Base-by-base conservation (phyloP, 2,797 vertebrate genomes). In the Triplophysa bombifrons region DNA sequence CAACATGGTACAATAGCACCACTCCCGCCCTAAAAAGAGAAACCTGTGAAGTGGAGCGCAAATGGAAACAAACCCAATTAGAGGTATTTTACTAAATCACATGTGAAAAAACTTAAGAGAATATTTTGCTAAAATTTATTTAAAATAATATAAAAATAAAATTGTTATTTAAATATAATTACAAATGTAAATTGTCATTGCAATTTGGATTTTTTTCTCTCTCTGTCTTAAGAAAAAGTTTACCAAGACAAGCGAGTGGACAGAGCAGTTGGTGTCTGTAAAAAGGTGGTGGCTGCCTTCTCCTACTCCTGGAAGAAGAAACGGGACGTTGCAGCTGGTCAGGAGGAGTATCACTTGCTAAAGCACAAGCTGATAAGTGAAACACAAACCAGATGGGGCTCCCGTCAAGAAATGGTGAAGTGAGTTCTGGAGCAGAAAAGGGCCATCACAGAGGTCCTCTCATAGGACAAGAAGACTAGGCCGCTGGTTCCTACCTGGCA, bases 391-490 rank as follows among this genome's bases (percentile, higher is more conserved):
- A 38, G 34, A 38, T 38, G 22, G 6, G 34, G 34, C 34, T 38
- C 34, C 34, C 34, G 34, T 38, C 34, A 38, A 38, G 6, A 38
- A 38, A 38, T 38, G 34, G 34, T 38, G 34, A 38, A 38, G 34
- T 6, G 34, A 38, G 34, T 38, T 38, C 34, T 38, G 34, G 34
- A 38, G 34, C 1, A 38, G 7, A 38, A 38, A 38, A 38, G 34
- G 17, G 22, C 22, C 22, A 22, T 22, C 22, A 22, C 22, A 22
- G 22, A 22, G 22, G 58, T 74, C 20, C 72, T 74, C 38, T 74
- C 69, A 72, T 58, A 72, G 30, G 53, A 44, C 51, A 56, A 22
- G 65, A 77, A 64, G 56, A 72, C 68, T 56, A 79, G 68, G 30
- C 25, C 68, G 0, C 68, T 72, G 75, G 16, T 72, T 72, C 76